A percentile compares a stretch with the other conserved stretches of the same genome.
Evolutionary conservation across 92 coral and sea anemone genomes (phyloP).

Genomic region (Meandrina meandrites): DNA sequence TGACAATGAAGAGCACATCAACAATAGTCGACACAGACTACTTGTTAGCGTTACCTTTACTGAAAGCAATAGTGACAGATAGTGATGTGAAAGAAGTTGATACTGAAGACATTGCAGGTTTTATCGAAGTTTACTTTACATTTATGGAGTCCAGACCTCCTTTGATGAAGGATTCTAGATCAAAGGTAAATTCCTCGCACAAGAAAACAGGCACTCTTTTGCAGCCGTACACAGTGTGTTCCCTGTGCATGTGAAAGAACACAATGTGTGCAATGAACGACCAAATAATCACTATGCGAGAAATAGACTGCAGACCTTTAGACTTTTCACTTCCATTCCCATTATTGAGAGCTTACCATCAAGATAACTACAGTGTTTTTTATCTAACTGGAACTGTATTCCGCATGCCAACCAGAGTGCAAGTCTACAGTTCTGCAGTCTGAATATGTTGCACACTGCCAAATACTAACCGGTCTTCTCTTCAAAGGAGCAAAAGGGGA

Average conservation of each 20-base stretch:
- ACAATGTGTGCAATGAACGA: not conserved
- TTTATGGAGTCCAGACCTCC: slow-evolving; percentile 73
- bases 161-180: slow-evolving; percentile 71
- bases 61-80: slow-evolving; percentile 56
- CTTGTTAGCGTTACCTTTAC: slow-evolving; percentile 69
- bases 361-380: no score
- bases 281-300: not conserved
- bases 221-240: not conserved
- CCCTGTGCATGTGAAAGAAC: not conserved
- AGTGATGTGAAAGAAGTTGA: slow-evolving; percentile 6
- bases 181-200: slow-evolving; percentile 55
- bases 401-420: no score
- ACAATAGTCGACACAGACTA: slow-evolving; percentile 83
- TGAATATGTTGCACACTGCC: not conserved
- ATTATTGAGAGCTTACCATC: no score
- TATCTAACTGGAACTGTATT: no score
- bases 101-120: slow-evolving; percentile 43
- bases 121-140: slow-evolving; percentile 62
- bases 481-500: no score
- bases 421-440: no score
- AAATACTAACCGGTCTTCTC: no score
- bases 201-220: not conserved
- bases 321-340: no score
- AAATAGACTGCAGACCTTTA: no score
- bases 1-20: slow-evolving; percentile 40